Percentiles rank a stretch among this genome's conserved stretches.
Conservation (phyloP, 2,888 invertebrate species). For the Tipula lateralis region DNA sequence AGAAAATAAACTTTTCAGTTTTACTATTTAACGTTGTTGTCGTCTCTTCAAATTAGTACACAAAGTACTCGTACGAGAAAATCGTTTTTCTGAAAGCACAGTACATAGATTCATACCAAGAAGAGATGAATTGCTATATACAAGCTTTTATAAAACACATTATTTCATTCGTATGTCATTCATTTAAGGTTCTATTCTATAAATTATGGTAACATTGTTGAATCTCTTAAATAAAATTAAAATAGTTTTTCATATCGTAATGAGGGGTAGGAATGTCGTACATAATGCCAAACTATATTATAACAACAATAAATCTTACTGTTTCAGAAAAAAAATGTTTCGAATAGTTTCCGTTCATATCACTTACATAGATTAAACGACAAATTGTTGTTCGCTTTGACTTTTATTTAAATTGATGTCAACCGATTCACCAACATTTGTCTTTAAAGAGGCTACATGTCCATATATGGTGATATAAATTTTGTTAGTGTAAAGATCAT, state of each 20-base stretch:
- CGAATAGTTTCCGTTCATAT: neutral
- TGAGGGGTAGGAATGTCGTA: neutral
- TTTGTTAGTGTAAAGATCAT: too few relatives aligned
- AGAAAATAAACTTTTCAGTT: neutral
- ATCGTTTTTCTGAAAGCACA: neutral
- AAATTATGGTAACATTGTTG: neutral
- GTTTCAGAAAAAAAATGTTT: neutral
- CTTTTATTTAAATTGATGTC: neutral
- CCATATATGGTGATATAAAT: too few relatives aligned
- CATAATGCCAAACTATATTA: neutral
- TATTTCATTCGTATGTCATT: neutral
- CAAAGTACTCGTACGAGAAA: neutral
- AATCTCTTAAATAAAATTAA: neutral
- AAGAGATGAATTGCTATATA: neutral
- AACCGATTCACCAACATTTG: too few relatives aligned
- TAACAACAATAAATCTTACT: neutral
- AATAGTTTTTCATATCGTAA: neutral
- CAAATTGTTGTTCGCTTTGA: neutral
- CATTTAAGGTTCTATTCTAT: neutral
- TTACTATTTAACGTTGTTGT: neutral
- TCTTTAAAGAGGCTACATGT: too few relatives aligned
- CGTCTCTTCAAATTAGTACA: neutral
- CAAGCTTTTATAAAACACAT: neutral
- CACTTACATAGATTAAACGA: neutral
- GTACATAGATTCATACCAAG: neutral